These are phyloP conservation scores for Zalophus californianus DNA, from an alignment of 2,797 vertebrate genomes.

Conservation along the genomic window DNA sequence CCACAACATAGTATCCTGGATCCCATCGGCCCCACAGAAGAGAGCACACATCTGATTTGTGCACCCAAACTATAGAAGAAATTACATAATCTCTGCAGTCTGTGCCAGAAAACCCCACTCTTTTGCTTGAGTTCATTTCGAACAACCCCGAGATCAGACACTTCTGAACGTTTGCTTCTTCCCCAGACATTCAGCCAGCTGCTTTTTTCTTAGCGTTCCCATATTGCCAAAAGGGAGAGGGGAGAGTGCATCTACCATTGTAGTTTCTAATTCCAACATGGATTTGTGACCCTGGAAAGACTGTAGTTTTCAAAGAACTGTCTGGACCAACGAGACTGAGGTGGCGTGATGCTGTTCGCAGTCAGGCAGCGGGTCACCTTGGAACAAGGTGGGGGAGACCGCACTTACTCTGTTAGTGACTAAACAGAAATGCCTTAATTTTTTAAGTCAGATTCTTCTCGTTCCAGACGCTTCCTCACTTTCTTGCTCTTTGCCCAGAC, in stretches of 20 bases:
- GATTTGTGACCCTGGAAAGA: slow-evolving; percentile 6
- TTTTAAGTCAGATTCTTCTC: not conserved
- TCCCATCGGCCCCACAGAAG: not conserved
- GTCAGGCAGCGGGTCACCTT: not conserved
- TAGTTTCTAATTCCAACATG: not conserved
- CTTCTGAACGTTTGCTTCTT: slow-evolving; percentile 14
- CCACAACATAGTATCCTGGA: not conserved
- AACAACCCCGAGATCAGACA: not conserved
- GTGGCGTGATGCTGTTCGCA: not conserved
- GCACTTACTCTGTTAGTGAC: not conserved
- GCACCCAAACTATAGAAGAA: not conserved
- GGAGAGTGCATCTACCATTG: not conserved
- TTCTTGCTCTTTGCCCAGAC: not conserved
- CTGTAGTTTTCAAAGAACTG: not conserved
- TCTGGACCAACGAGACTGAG: not conserved
- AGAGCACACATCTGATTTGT: not conserved
- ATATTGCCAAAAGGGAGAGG: not conserved
- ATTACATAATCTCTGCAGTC: not conserved
- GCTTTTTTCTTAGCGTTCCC: not conserved
- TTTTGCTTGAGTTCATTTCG: not conserved
- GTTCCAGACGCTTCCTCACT: not conserved
- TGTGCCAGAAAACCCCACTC: not conserved
- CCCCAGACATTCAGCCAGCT: slow-evolving; percentile 45
- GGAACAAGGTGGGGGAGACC: not conserved
- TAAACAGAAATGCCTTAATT: not conserved